Evolutionary conservation across 1,140 invertebrate species (phyloP).

Genomic region (Mya arenaria): DNA sequence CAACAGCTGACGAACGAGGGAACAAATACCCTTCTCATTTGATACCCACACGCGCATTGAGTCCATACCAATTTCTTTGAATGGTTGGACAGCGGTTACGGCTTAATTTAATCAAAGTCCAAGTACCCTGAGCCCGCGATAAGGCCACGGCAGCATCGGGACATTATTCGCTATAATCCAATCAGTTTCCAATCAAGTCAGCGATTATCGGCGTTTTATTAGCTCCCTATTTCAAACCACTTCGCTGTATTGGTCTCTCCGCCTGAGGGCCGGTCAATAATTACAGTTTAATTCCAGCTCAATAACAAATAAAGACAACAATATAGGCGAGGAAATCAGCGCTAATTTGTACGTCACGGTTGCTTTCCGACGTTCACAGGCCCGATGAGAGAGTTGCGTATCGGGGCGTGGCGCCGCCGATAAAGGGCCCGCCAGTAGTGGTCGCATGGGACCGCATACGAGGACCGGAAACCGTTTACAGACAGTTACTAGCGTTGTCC

Average conservation of each 20-base stretch:
- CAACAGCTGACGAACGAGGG: slow-evolving; percentile 36
- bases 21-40: no score
- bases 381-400: neutral
- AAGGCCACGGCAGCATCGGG: neutral
- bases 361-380: slow-evolving; percentile 21
- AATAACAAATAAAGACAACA: slow-evolving; percentile 50
- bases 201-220: slow-evolving; percentile 44
- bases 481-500: no score
- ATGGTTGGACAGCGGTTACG: neutral
- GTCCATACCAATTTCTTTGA: slow-evolving; percentile 41
- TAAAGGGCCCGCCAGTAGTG: slow-evolving; percentile 18
- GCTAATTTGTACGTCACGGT: slow-evolving; percentile 50
- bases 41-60: slow-evolving; percentile 28
- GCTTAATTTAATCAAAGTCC: slow-evolving; percentile 31
- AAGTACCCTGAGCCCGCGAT: neutral
- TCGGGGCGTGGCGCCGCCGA: slow-evolving; percentile 17
- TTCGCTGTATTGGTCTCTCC: slow-evolving; percentile 2
- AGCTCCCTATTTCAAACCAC: neutral
- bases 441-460: slow-evolving; percentile 12
- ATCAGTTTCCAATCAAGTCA: slow-evolving; percentile 41
- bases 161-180: neutral
- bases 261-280: slow-evolving; percentile 36
- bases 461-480: slow-evolving; percentile 13
- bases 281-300: slow-evolving; percentile 55
- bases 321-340: slow-evolving; percentile 46